Conservation (phyloP, 2,888 invertebrate species). For the Dilophus febrilis region DNA sequence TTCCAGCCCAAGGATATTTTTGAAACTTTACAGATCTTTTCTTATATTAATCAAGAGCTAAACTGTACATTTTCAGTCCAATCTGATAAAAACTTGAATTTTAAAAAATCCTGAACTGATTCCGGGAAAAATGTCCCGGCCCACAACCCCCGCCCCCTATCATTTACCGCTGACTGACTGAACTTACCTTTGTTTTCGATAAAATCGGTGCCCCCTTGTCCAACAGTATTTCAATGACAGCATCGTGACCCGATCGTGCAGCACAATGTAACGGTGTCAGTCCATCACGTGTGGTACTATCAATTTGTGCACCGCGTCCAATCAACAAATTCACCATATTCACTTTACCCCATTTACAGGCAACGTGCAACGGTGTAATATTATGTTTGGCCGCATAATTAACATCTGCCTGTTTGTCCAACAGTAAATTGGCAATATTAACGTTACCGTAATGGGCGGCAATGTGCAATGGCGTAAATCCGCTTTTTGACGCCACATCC, state of each 20-base stretch:
- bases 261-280: constrained; percentile 95
- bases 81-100: too few species aligned
- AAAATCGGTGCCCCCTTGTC: constrained; percentile 84
- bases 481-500: constrained; percentile 91
- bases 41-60: too few species aligned
- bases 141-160: not conserved
- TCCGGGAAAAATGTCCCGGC: not conserved
- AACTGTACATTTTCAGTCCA: too few species aligned
- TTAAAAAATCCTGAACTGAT: too few species aligned
- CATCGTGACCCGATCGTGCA: constrained; percentile 88
- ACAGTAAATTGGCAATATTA: constrained; percentile 73
- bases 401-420: constrained; percentile 84
- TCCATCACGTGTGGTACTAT: constrained; percentile 86
- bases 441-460: constrained; percentile 97
- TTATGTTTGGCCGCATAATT: constrained; percentile 94
- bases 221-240: constrained; percentile 77
- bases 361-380: constrained; percentile 96
- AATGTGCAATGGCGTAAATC: constrained; percentile 96
- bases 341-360: constrained; percentile 95
- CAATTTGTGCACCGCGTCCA: constrained; percentile 78
- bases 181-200: constrained; percentile 77
- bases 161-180: too few species aligned
- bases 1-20: too few species aligned
- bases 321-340: constrained; percentile 81
- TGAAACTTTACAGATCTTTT: too few species aligned